phyloP scores from a whole-genome alignment of 35 echinoderm and acorn worm genomes.

The Anneissia japonica region DNA sequence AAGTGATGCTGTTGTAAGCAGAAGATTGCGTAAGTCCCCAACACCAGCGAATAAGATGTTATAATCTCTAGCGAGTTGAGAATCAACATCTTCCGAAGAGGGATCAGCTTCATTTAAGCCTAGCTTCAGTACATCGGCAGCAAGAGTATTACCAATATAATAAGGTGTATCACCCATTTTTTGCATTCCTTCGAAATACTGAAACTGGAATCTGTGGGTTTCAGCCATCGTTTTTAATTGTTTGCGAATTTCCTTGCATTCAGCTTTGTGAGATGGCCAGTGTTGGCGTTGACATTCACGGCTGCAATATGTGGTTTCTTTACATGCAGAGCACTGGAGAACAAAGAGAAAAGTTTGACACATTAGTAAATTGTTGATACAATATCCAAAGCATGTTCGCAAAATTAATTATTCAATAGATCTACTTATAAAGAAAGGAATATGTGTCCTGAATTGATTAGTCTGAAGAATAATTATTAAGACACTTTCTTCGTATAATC shows the following conservation, averaged over 20 bases:
- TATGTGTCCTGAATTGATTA: no score
- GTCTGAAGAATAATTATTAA: no score
- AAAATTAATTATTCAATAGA: no score
- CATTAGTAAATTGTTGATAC: no score
- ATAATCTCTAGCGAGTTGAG: not conserved
- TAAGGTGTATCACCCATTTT: no score
- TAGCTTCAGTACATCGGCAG: constrained; percentile 55
- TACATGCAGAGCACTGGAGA: constrained; percentile 25
- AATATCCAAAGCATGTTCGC: no score
- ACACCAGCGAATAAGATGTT: constrained; percentile 34
- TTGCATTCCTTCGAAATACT: no score
- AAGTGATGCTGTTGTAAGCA: constrained; percentile 49
- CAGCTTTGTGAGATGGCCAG: constrained; percentile 1
- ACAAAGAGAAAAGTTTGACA: no score
- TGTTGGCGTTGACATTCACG: constrained; percentile 11
- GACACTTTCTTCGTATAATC: no score
- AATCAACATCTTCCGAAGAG: not conserved
- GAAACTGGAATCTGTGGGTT: no score
- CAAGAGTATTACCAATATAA: constrained; percentile 58
- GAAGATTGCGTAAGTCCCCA: constrained; percentile 41
- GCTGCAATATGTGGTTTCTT: constrained; percentile 18
- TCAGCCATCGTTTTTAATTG: not conserved
- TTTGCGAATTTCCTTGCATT: not conserved
- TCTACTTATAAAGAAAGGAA: no score
- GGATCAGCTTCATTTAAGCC: constrained; percentile 25